Conservation (phyloP, 2,888 invertebrate genomes). For the Protonemura montana region DNA sequence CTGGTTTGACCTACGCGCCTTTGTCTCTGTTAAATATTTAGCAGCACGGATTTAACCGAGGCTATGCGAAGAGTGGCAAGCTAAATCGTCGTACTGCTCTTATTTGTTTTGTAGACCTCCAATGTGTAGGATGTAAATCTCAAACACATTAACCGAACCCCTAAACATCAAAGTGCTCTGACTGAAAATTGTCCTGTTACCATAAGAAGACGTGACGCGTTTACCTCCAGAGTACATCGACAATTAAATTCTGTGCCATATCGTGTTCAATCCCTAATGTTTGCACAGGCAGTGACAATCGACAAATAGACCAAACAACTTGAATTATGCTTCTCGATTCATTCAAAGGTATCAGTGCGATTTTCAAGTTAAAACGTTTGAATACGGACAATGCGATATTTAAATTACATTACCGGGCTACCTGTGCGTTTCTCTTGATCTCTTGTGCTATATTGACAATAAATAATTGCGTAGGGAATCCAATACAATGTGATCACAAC, state of each 20-base stretch:
- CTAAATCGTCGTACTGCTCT: conserved; percentile 9
- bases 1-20: background rate
- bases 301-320: background rate
- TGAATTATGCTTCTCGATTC: conserved; percentile 4
- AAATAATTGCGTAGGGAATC: conserved; percentile 87
- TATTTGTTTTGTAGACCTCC: conserved; percentile 33
- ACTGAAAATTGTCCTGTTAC: background rate
- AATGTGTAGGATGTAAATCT: conserved; percentile 29
- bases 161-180: background rate
- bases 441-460: conserved; percentile 87
- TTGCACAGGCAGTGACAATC: background rate
- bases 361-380: conserved; percentile 31
- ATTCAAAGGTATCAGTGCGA: conserved; percentile 2
- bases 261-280: background rate
- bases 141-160: conserved; percentile 1
- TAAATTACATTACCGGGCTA: conserved; percentile 83
- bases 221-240: background rate
- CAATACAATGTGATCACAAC: conserved; percentile 87
- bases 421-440: conserved; percentile 80
- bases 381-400: conserved; percentile 79
- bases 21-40: background rate
- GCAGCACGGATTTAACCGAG: conserved; percentile 25
- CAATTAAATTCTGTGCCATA: background rate
- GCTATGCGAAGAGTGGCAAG: conserved; percentile 12
- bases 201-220: background rate